These are phyloP conservation scores for Danio kyathit DNA, from an alignment of 2,797 vertebrate genomes.

Conservation along the genomic window DNA sequence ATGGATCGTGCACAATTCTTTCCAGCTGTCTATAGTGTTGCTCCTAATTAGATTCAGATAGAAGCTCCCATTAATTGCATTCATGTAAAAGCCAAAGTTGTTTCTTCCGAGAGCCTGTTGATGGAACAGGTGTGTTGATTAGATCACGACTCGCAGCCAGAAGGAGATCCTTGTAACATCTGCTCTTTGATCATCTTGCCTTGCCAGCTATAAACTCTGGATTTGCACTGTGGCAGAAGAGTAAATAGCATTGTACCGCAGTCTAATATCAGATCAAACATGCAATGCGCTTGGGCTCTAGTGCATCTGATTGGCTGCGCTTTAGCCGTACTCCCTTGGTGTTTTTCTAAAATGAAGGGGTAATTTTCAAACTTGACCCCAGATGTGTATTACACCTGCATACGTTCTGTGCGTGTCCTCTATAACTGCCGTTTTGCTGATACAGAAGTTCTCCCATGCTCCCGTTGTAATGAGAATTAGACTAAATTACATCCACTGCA, in stretches of 20 bases:
- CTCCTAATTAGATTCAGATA: neutral
- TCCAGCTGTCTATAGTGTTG: constrained; percentile 6
- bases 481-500: constrained; percentile 52
- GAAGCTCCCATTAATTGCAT: neutral
- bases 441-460: constrained; percentile 40
- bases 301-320: neutral
- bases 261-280: constrained; percentile 19
- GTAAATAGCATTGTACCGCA: constrained; percentile 11
- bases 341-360: constrained; percentile 1
- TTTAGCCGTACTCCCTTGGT: neutral
- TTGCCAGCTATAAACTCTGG: constrained; percentile 18
- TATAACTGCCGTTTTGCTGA: constrained; percentile 37
- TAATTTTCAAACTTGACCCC: constrained; percentile 18
- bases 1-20: neutral
- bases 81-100: neutral
- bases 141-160: constrained; percentile 29
- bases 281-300: neutral
- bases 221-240: neutral
- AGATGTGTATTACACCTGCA: neutral
- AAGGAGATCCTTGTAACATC: constrained; percentile 15
- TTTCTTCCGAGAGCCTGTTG: constrained; percentile 7
- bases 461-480: constrained; percentile 58
- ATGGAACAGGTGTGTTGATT: constrained; percentile 42
- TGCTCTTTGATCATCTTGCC: constrained; percentile 33
- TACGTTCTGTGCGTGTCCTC: neutral